These are phyloP conservation scores for Procambarus clarkii DNA, from an alignment of 1,140 invertebrate genomes.

Conservation along the genomic window DNA sequence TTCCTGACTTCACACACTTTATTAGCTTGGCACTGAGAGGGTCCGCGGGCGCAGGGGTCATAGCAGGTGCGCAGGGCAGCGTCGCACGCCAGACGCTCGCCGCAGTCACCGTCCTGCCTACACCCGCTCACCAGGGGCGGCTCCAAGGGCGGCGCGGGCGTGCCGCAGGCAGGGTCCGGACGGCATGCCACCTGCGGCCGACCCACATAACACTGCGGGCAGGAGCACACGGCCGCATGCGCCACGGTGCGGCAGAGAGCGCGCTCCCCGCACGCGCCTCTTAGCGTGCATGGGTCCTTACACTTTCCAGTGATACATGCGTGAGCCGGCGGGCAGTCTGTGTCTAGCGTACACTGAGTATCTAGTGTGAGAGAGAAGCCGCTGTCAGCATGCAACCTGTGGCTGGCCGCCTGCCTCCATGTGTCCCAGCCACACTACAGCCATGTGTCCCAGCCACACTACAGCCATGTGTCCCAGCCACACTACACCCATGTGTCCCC, in stretches of 20 bases:
- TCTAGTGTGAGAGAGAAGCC: slow-evolving; percentile 70
- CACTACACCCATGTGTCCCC: not conserved
- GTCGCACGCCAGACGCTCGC: slow-evolving; percentile 85
- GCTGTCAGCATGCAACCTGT: slow-evolving; percentile 65
- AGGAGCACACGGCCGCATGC: slow-evolving; percentile 89
- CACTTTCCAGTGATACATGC: slow-evolving; percentile 91
- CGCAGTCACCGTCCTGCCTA: slow-evolving; percentile 83
- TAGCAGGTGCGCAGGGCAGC: slow-evolving; percentile 82
- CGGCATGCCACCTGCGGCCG: slow-evolving; percentile 85
- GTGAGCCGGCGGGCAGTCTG: slow-evolving; percentile 92
- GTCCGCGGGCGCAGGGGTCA: slow-evolving; percentile 82
- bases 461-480: too few species aligned
- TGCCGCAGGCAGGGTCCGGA: slow-evolving; percentile 84
- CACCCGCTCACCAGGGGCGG: slow-evolving; percentile 76
- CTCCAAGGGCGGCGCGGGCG: slow-evolving; percentile 67
- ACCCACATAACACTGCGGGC: slow-evolving; percentile 90
- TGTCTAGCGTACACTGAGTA: slow-evolving; percentile 89
- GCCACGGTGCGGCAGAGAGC: slow-evolving; percentile 89
- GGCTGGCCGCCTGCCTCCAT: slow-evolving; percentile 1
- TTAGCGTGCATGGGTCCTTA: slow-evolving; percentile 90
- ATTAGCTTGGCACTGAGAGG: slow-evolving; percentile 83
- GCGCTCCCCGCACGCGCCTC: slow-evolving; percentile 91
- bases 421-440: too few species aligned
- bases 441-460: not conserved
- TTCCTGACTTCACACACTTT: slow-evolving; percentile 91